Evolutionary conservation across 2,888 invertebrate genomes (phyloP).

Genomic region (Tribolium freemani): DNA sequence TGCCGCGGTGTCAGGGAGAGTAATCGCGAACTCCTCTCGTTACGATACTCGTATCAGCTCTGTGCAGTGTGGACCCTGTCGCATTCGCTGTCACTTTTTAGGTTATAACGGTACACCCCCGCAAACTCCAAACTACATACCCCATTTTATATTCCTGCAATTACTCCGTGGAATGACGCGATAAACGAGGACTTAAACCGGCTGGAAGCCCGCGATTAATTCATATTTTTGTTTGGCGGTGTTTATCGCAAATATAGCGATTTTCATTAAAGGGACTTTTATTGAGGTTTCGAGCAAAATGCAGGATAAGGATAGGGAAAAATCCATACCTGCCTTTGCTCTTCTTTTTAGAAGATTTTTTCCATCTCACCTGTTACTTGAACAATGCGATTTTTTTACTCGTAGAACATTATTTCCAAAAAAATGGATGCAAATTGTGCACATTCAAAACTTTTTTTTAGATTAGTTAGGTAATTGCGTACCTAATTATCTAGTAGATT

Average conservation of each 20-base stretch:
- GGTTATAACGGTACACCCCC: slow-evolving; percentile 41
- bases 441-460: too few relatives aligned
- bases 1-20: slow-evolving; percentile 20
- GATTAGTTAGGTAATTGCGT: too few relatives aligned
- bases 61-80: slow-evolving; percentile 49
- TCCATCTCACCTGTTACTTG: too few relatives aligned
- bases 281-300: background rate
- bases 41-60: slow-evolving; percentile 47
- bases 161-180: slow-evolving; percentile 31
- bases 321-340: background rate
- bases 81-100: slow-evolving; percentile 44
- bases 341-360: too few relatives aligned
- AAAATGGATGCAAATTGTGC: too few relatives aligned
- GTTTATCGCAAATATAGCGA: background rate
- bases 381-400: too few relatives aligned
- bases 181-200: slow-evolving; percentile 26
- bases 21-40: slow-evolving; percentile 44
- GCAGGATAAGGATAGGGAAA: background rate
- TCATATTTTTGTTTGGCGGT: slow-evolving; percentile 1
- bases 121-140: slow-evolving; percentile 23
- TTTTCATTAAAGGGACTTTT: background rate
- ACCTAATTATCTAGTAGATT: too few relatives aligned
- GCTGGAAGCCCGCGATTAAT: slow-evolving; percentile 22
- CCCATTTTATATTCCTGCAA: slow-evolving; percentile 39
- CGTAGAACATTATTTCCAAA: too few relatives aligned